Evolutionary conservation across 2,888 invertebrate genomes (phyloP), one percentile per base, ranked within the genome.

Genomic region (Lasioglossum morio): DNA sequence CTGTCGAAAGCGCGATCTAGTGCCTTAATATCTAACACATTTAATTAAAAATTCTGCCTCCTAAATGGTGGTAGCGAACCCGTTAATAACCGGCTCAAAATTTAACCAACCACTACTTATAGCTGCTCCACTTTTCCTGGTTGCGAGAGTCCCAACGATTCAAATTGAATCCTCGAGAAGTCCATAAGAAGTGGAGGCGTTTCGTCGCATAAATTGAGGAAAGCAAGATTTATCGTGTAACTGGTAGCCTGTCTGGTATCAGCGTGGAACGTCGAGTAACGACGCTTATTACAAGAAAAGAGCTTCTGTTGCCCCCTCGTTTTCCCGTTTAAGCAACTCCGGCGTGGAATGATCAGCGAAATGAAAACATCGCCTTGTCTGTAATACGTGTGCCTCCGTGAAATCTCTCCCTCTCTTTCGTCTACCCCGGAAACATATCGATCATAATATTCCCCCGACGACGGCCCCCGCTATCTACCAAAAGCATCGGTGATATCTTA

Each of bases 401-500:
- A 63, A 43, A 84, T 66, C 14, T 30, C 30, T 16, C 60, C 0
- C 27, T 60, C 60, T n/a, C 63, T 63, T 63, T 16, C 63, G 27
- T 76, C 8, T 72, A 27, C 34, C 40, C 74, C 48, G 74, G 82
- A 87, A 85, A 30, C 57, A 46, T 84, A 72, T 84, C 79, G 78
- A 80, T 82, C 70, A 53, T 77, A 73, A 80, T 27, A 72, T 53
- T 69, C 43, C 43, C 16, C 7, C 43, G 40, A 30, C 48, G 23
- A 43, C n/a, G 73, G 57, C 30, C 48, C 4, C 23, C 69, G 37
- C 40, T 82, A 82, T 79, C 85, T 34, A 43, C 66, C 70, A 75
- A 72, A 79, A 27, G 53, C 74, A 84, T 86, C 85, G 72, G 34
- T 76, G 82, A 86, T 86, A 87, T 86, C 87, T 87, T 19, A 87